phyloP scores from a whole-genome alignment of 2,113 vertebrate species.

The Hassar affinis region DNA sequence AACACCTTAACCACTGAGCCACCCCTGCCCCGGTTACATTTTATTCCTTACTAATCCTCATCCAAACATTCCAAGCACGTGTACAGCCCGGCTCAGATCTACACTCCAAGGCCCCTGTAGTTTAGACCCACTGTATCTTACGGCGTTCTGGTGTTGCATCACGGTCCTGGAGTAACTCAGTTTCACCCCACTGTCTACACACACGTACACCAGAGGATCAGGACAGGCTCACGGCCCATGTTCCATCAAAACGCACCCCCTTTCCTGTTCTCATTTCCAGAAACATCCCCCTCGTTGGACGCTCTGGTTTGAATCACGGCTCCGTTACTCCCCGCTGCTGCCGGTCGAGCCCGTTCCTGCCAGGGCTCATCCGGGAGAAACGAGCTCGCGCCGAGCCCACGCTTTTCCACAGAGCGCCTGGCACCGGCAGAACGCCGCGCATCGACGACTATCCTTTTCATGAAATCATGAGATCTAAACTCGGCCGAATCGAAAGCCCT shows the following conservation, averaged over 20 bases:
- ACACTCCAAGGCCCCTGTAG: background rate
- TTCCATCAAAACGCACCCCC: background rate
- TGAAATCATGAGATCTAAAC: slow-evolving; percentile 25
- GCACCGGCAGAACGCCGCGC: slow-evolving; percentile 54
- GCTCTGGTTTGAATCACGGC: background rate
- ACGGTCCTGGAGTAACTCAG: background rate
- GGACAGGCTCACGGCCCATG: background rate
- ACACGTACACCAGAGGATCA: background rate
- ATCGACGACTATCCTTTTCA: slow-evolving; percentile 37
- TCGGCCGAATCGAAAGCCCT: background rate
- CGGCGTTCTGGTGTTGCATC: background rate
- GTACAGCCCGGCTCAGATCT: background rate
- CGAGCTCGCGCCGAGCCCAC: slow-evolving; percentile 56
- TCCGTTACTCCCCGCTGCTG: background rate
- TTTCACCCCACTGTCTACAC: background rate
- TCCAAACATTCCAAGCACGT: background rate
- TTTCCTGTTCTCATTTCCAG: background rate
- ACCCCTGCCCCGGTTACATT: background rate
- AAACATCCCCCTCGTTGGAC: background rate
- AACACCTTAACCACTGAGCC: too few species aligned
- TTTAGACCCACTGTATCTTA: background rate
- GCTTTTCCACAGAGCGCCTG: slow-evolving; percentile 49
- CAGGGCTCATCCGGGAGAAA: slow-evolving; percentile 37
- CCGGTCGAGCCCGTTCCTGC: background rate
- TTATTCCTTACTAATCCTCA: background rate